These are phyloP conservation scores for Nomada lathburiana DNA, from an alignment of 2,888 invertebrate species.

Conservation along the genomic window DNA sequence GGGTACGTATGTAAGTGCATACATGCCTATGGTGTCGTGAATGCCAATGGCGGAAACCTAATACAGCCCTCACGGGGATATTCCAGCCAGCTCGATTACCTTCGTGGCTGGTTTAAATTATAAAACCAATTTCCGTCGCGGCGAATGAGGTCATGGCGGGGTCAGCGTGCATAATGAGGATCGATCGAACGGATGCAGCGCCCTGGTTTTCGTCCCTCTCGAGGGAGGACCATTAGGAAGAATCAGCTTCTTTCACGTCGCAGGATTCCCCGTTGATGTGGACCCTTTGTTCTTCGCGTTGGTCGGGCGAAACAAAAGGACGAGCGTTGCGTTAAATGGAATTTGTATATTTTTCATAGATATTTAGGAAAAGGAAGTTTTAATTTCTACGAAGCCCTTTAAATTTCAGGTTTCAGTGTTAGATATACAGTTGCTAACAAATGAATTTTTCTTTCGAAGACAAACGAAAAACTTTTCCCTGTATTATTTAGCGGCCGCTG, in stretches of 20 bases:
- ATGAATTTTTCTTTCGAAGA: too few species aligned
- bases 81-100: conserved; percentile 67
- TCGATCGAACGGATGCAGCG: conserved; percentile 77
- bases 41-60: conserved; percentile 49
- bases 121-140: conserved; percentile 82
- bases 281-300: neutral
- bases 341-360: too few species aligned
- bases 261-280: conserved; percentile 9
- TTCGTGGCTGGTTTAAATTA: conserved; percentile 72
- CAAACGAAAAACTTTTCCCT: too few species aligned
- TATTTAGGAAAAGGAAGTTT: too few species aligned
- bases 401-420: too few species aligned
- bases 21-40: conserved; percentile 28
- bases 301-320: neutral
- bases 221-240: conserved; percentile 49
- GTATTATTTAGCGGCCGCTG: too few species aligned
- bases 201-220: conserved; percentile 67
- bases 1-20: neutral
- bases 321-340: too few species aligned
- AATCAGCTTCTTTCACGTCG: conserved; percentile 41
- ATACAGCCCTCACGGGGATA: conserved; percentile 36
- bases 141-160: conserved; percentile 63
- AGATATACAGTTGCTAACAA: too few species aligned
- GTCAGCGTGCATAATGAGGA: conserved; percentile 75
- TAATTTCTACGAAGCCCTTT: too few species aligned